A percentile compares a stretch with the other conserved stretches of the same genome.
phyloP scores from a whole-genome alignment of 1,140 invertebrate species.

The Tribolium castaneum region DNA sequence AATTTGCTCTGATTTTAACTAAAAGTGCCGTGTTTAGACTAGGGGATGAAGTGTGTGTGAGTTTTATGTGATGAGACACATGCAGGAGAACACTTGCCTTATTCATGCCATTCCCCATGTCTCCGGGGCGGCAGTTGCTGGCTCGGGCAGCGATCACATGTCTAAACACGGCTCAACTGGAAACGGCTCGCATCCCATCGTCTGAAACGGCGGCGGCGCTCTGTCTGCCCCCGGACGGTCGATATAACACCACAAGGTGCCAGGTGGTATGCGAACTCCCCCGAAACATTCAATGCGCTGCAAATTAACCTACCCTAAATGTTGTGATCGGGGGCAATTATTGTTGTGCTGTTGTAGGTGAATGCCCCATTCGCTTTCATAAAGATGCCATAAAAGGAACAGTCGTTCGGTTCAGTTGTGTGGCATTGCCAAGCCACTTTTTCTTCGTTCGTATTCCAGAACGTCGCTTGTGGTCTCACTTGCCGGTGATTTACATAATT shows the following conservation, averaged over 20 bases:
- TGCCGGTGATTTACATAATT: background rate
- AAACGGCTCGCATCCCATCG: conserved; percentile 31
- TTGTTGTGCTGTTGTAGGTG: background rate
- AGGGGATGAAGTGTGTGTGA: background rate
- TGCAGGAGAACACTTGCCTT: conserved; percentile 47
- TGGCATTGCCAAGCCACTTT: no score
- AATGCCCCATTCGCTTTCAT: background rate
- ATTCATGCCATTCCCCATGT: conserved; percentile 50
- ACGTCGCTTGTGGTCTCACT: background rate
- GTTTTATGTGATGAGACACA: conserved; percentile 37
- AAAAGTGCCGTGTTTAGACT: background rate
- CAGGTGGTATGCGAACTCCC: conserved; percentile 40
- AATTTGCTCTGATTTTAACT: background rate
- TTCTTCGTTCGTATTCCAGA: background rate
- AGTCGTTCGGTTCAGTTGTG: background rate
- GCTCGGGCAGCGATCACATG: conserved; percentile 42
- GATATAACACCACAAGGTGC: conserved; percentile 46
- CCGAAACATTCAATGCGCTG: conserved; percentile 10
- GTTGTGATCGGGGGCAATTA: background rate
- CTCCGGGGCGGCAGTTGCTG: conserved; percentile 35
- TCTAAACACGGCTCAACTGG: conserved; percentile 41
- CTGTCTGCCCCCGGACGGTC: conserved; percentile 46
- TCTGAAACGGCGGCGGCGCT: conserved; percentile 44
- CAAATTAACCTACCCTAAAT: conserved; percentile 36
- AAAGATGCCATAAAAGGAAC: background rate